These are phyloP conservation scores for Cydia pomonella DNA, from an alignment of 1,140 invertebrate species.

Conservation along the genomic window DNA sequence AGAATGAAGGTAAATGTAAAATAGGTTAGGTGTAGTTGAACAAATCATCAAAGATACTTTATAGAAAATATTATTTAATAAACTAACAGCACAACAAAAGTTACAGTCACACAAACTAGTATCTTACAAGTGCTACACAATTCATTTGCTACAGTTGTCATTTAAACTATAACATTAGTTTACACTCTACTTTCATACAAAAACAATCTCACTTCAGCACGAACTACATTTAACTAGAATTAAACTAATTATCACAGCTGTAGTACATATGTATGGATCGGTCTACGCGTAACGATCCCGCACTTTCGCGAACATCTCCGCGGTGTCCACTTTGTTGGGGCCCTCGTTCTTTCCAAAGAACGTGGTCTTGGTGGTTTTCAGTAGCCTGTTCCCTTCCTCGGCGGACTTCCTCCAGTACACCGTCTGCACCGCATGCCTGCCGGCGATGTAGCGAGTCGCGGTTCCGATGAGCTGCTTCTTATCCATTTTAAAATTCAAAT, in stretches of 20 bases:
- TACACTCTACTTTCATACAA: neutral
- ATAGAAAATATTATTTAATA: slow-evolving; percentile 1
- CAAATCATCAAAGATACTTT: neutral
- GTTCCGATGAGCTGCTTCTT: slow-evolving; percentile 81
- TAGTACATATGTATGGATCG: slow-evolving; percentile 24
- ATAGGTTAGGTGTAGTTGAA: too few relatives aligned
- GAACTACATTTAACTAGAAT: neutral
- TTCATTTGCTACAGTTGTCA: neutral
- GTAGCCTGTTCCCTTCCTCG: slow-evolving; percentile 78
- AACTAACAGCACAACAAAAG: neutral
- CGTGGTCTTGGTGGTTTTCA: slow-evolving; percentile 83
- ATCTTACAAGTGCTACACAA: neutral
- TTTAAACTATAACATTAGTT: neutral
- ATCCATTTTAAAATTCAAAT: slow-evolving; percentile 60
- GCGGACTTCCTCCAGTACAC: slow-evolving; percentile 85
- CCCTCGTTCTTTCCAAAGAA: slow-evolving; percentile 82
- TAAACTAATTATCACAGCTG: slow-evolving; percentile 57
- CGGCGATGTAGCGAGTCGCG: slow-evolving; percentile 85
- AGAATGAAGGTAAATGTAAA: too few relatives aligned
- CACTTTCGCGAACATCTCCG: slow-evolving; percentile 73
- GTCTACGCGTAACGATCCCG: slow-evolving; percentile 66
- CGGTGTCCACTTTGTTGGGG: slow-evolving; percentile 71
- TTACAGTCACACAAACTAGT: neutral
- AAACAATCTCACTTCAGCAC: neutral
- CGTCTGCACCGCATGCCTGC: slow-evolving; percentile 85